Base-by-base conservation (phyloP, 2,888 invertebrate species). In the Cephonodes hylas region DNA sequence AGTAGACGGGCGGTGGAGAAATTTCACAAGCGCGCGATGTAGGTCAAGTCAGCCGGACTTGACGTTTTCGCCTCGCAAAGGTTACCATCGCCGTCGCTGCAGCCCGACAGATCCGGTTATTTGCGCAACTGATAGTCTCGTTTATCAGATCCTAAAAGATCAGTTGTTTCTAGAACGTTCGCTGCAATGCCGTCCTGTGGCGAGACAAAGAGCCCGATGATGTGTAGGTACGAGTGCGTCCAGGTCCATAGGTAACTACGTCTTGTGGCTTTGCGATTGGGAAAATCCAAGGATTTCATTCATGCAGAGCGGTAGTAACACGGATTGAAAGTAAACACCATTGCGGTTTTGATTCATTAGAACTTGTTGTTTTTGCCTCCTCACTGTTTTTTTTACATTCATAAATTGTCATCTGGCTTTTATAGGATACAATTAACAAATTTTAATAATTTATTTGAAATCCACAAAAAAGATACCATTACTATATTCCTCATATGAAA, bases 41-140 rank as follows among this genome's bases (percentile, higher is more conserved):
- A 75, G 92, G 92, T 91, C 92, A 89, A 89, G 91, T 81, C 88
- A 86, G 88, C 88, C 91, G 91, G 91, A 91, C 87, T 88, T 86
- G 85, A 86, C 79, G 87, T 88, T 89, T 88, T 87, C 86, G 89
- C 88, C 80, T 80, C 82, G 85, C 81, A 91, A 90, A 91, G 91
- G 91, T 91, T 91, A 87, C 83, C 84, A 79, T 71, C 81, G 74
- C 80, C 79, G 74, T 77, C 76, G 72, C 71, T 74, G 77, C 79
- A 75, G 67, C 76, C 76, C 71, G 77, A 71, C 78, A 79, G 84
- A 84, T 88, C 90, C 89, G 89, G 90, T 88, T 88, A 67, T 77
- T 91, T 91, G 85, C 89, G 86, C 89, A 90, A 91, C 77, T 80
- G 78, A 85, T 85, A 85, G 81, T 84, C 84, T 83, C 80, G 78